Evolutionary conservation across 2,113 vertebrate species (phyloP).

Genomic region (Brachypodius melanocephalos): DNA sequence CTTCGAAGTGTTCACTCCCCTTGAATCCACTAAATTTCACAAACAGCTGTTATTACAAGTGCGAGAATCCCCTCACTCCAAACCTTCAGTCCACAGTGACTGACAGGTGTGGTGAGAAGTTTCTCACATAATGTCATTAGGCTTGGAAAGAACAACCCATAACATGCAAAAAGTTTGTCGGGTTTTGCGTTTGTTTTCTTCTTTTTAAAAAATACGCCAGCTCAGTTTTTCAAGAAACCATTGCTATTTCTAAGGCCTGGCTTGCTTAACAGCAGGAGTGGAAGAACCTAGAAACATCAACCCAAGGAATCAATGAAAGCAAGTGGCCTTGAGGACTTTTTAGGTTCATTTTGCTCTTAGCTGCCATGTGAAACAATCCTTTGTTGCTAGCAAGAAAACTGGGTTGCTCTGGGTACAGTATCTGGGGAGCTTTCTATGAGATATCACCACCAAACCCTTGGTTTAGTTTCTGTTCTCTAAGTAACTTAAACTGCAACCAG

Average conservation of each 20-base stretch:
- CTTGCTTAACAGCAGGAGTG: neutral
- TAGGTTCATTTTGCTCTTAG: neutral
- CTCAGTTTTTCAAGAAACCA: neutral
- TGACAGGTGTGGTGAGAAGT: neutral
- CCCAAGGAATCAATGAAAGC: neutral
- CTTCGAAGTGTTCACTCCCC: neutral
- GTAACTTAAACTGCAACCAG: neutral
- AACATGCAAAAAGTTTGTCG: neutral
- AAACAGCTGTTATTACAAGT: neutral
- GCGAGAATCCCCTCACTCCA: neutral
- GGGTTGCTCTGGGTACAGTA: neutral
- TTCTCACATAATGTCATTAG: neutral
- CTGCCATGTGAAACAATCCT: neutral
- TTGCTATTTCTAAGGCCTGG: neutral
- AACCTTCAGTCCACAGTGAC: neutral
- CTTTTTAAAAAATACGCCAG: neutral
- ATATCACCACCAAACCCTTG: neutral
- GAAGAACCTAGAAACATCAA: neutral
- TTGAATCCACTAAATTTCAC: neutral
- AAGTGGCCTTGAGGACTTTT: neutral
- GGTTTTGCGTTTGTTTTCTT: accelerated
- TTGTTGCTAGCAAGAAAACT: neutral
- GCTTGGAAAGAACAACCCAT: neutral
- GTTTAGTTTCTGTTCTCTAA: neutral
- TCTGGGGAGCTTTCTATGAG: neutral